Evolutionary conservation across 1,140 invertebrate species (phyloP), one percentile per base, ranked within the genome.

Genomic region (Pygmarrhopalites habei): DNA sequence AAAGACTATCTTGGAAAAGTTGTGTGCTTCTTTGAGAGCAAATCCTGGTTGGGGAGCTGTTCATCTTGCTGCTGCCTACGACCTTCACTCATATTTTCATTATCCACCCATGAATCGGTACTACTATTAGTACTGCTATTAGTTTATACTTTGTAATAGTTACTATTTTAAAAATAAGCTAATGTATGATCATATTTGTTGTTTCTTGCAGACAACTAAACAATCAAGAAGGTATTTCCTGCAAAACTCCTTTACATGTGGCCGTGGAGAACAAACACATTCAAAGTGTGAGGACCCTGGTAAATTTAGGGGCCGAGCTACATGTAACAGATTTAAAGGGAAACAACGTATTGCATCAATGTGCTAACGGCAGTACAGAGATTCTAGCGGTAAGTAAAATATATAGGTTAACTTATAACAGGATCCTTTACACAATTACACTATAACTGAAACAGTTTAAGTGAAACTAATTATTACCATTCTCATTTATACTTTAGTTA

Each of bases 161-260:
- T n/a, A 41, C 39, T 12, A 41, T 41, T 12, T 41, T 12, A 41
- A 41, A 12, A 12, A 41, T 41, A n/a, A 41, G n/a, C 12, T n/a
- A n/a, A n/a, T n/a, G n/a, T n/a, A n/a, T n/a, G n/a, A n/a, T n/a
- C n/a, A n/a, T n/a, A n/a, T n/a, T n/a, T 41, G 12, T 41, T 41
- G 12, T n/a, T n/a, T 12, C n/a, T 12, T 41, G 39, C n/a, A 44
- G 47, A 32, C 5, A 21, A 51, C 52, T 65, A 4, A 57, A 61
- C 32, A 43, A 55, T 1, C 68, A 67, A 58, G 62, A 62, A 44
- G 62, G 19, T 2, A 58, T 19, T 7, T 2, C 25, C 3, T 26
- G 60, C 4, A 51, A 55, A 29, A 67, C 68, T 4, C 68, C 68
- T 19, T 41, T 70, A 7, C 65, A 67, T 25, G 46, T 70, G 17